Evolutionary conservation across 2,797 vertebrate genomes (phyloP), one percentile per base, ranked within the genome.

Genomic region (Clarias pachynema): DNA sequence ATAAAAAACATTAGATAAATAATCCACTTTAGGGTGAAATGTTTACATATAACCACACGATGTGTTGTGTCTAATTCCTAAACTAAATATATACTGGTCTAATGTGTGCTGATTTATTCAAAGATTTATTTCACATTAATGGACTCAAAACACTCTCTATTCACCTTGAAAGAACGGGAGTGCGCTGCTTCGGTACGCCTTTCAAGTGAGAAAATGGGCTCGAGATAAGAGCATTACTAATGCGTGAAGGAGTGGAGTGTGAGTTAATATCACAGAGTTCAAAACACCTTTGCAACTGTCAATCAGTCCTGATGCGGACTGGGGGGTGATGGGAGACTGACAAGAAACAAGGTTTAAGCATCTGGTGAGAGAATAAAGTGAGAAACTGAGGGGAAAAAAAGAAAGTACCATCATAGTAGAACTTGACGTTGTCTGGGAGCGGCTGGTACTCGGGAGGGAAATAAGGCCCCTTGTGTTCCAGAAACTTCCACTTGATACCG

Each of bases 401-500:
- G 6, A 49, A 62, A 16, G 34, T 81, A 95, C 94, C 94, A 1
- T 92, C 68, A 84, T 95, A 95, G 92, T 90, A 92, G 88, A 96
- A 95, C 85, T 88, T 89, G 65, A 95, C 91, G 22, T 92, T 8
- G 59, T 91, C 89, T 31, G 95, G 94, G 66, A 95, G 84, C 0
- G 90, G 90, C 88, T 93, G 91, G 91, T 94, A 95, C 4, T 91
- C 91, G 0, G 94, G 92, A 24, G 93, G 88, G 1, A 96, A 96
- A 86, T 89, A 94, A 0, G 95, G 94, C n/a, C 93, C 92, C 73
- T 87, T 90, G 85, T 95, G 93, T 88, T 96, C 93, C 78, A 96
- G 92, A 90, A 93, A 94, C 91, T 93, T 96, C 95, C 94, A 93
- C 84, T 94, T 95, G 53, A 95, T 89, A 40, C 93, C 92, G 63